Evolutionary conservation across 53 echinoderm and acorn worm genomes (phyloP).

Genomic region (Paracentrotus lividus): DNA sequence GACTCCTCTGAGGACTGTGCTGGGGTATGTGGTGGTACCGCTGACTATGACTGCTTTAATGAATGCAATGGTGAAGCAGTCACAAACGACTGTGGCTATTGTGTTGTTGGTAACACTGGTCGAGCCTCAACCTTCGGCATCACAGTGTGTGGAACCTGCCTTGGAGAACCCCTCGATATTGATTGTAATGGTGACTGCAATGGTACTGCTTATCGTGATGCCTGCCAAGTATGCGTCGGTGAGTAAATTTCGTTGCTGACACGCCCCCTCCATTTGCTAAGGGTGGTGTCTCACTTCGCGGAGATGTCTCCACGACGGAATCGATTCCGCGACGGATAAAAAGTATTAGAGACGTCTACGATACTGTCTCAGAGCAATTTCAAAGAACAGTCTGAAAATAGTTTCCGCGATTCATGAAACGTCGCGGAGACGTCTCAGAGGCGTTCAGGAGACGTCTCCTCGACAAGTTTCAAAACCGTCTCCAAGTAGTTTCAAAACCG

Average conservation of each 20-base stretch:
- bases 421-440: too few species aligned
- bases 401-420: not conserved
- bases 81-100: conserved; percentile 73
- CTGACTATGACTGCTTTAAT: conserved; percentile 73
- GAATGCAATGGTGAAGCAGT: conserved; percentile 75
- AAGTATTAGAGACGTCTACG: too few species aligned
- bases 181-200: conserved; percentile 87
- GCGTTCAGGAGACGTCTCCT: too few species aligned
- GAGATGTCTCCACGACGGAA: not conserved
- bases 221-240: conserved; percentile 86
- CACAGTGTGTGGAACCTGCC: conserved; percentile 74
- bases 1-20: conserved; percentile 70
- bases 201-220: conserved; percentile 79
- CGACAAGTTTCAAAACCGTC: too few species aligned
- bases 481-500: too few species aligned
- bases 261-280: not conserved
- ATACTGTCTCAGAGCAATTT: too few species aligned
- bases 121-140: conserved; percentile 50
- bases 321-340: not conserved
- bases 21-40: conserved; percentile 75
- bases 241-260: conserved; percentile 6
- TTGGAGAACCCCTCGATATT: not conserved
- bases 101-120: conserved; percentile 73
- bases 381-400: not conserved
- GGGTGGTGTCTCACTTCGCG: not conserved